Conservation (phyloP, 2,888 invertebrate species). For the Strigamia transsilvanica region DNA sequence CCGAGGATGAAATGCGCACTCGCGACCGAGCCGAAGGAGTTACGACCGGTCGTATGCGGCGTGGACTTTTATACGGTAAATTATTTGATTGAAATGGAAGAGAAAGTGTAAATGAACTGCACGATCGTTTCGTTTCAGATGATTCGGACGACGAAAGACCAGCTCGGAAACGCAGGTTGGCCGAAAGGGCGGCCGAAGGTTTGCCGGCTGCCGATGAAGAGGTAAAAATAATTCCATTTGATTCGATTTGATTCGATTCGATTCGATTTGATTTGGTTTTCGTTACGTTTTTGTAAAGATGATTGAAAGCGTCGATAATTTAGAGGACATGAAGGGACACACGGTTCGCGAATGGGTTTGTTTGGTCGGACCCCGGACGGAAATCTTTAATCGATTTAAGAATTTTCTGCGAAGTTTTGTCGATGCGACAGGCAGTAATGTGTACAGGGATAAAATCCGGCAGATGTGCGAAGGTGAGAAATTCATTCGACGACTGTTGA, state of each 20-base stretch:
- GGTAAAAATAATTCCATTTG: slow-evolving; percentile 62
- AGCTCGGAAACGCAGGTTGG: slow-evolving; percentile 75
- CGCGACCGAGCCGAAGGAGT: slow-evolving; percentile 85
- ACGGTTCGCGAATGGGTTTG: slow-evolving; percentile 95
- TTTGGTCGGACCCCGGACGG: slow-evolving; percentile 92
- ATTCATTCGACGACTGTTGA: not conserved
- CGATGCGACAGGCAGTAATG: slow-evolving; percentile 83
- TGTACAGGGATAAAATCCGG: slow-evolving; percentile 90
- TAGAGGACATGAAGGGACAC: slow-evolving; percentile 97
- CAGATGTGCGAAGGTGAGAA: slow-evolving; percentile 84
- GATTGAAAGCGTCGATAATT: slow-evolving; percentile 95
- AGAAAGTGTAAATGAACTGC: not conserved
- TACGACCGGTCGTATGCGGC: slow-evolving; percentile 70
- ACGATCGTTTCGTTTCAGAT: slow-evolving; percentile 66
- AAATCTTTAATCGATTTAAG: slow-evolving; percentile 91
- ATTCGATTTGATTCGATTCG: slow-evolving; percentile 41
- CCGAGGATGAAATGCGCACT: slow-evolving; percentile 86
- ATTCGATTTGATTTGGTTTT: slow-evolving; percentile 49
- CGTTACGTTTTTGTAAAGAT: slow-evolving; percentile 66
- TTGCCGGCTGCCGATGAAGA: slow-evolving; percentile 80
- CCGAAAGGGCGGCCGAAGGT: slow-evolving; percentile 85
- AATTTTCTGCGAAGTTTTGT: slow-evolving; percentile 91
- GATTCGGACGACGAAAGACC: slow-evolving; percentile 81
- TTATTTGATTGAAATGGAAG: not conserved
- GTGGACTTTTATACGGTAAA: slow-evolving; percentile 86